Evolutionary conservation across 2,113 vertebrate species (phyloP), one percentile per base, ranked within the genome.

Genomic region (Paedocypris sp.): DNA sequence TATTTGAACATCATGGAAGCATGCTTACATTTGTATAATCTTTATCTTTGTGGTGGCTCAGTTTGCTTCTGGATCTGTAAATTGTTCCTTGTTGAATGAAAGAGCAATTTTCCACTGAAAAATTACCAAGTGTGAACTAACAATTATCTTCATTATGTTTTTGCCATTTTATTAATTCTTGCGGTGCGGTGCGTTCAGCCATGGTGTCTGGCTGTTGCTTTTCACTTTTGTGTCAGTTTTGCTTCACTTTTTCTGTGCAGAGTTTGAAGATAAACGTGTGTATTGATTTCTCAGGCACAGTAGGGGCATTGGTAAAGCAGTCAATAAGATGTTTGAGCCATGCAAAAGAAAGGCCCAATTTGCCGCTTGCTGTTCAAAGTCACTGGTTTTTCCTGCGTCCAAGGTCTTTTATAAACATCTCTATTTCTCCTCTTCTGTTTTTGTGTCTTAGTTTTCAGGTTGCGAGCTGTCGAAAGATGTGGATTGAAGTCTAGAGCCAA

Each of bases 401-500:
- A 47, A 46, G 42, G 22, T 48, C 19, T 38, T 20, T 36, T 46
- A 48, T 23, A 39, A 49, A 15, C 5, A 28, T 42, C 41, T 46
- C 31, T 73, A 22, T 51, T 33, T 77, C 42, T 79, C 57, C 80
- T 60, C 45, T 46, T 79, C 22, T 64, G 18, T 52, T 33, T 62
- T 22, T 53, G 45, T 67, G 32, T 80, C 69, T 77, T 35, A 77
- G 84, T 73, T 78, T 79, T 75, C 76, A 72, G 73, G 71, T 69
- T 75, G 70, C 77, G 66, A 71, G 77, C 73, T n/a, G n/a, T n/a
- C 73, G 74, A 75, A 78, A 74, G 75, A 65, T 66, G 81, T 80
- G 77, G 79, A 83, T 79, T 75, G 75, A 79, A 45, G 66, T 82
- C 26, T 85, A 83, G 79, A 62, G 73, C 60, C 39, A 73, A 74